Evolutionary conservation across 2,888 invertebrate genomes (phyloP).

Genomic region (Agrotis segetum): DNA sequence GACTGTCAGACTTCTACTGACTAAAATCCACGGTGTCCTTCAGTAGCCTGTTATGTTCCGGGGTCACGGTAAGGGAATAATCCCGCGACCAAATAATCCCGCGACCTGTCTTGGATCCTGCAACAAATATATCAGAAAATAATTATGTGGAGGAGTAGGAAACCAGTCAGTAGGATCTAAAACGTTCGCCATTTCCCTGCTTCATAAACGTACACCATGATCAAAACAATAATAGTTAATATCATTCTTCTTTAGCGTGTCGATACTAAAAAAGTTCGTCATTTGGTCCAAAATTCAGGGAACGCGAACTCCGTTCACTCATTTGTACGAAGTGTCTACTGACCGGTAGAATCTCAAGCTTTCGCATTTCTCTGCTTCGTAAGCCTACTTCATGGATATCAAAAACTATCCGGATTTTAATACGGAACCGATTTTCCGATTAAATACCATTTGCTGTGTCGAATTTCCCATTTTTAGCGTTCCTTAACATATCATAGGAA

Average conservation of each 20-base stretch:
- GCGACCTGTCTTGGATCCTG: no score
- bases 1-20: no score
- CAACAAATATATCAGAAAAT: no score
- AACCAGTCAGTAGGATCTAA: conserved; percentile 49
- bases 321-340: conserved; percentile 13
- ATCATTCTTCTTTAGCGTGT: neutral
- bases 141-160: no score
- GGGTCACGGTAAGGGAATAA: no score
- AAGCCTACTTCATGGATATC: conserved; percentile 58
- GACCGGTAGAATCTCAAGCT: conserved; percentile 58
- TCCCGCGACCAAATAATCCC: no score
- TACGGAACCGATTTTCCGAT: conserved; percentile 63
- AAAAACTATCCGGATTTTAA: conserved; percentile 53
- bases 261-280: neutral
- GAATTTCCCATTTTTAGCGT: conserved; percentile 59
- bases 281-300: neutral
- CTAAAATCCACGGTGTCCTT: no score
- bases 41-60: no score
- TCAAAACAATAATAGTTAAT: conserved; percentile 28
- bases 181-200: conserved; percentile 60
- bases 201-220: conserved; percentile 49
- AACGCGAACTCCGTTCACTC: neutral
- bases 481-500: neutral
- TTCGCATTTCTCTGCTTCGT: conserved; percentile 56
- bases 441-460: conserved; percentile 60